Conservation (phyloP, 2,888 invertebrate species). For the Drosophila mimica region DNA sequence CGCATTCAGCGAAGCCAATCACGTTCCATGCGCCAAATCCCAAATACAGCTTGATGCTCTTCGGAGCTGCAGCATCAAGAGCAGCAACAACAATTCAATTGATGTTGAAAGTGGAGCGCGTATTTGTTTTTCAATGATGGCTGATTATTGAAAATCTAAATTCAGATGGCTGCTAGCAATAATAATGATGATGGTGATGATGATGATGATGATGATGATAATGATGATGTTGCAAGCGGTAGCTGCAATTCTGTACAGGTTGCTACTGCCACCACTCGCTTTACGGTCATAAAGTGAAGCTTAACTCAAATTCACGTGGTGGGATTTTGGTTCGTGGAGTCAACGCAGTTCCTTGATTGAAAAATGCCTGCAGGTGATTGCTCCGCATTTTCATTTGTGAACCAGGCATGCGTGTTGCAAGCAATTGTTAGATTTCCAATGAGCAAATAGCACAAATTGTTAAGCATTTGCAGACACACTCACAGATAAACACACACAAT, state of each 20-base stretch:
- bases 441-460: conserved; percentile 35
- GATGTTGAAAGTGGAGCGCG: conserved; percentile 67
- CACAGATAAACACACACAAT: conserved; percentile 1
- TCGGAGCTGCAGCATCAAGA: conserved; percentile 21
- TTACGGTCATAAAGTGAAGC: conserved; percentile 69
- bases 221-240: conserved; percentile 40
- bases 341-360: conserved; percentile 67
- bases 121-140: conserved; percentile 81
- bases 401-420: conserved; percentile 36
- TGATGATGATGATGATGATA: conserved; percentile 27
- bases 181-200: conserved; percentile 31
- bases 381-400: conserved; percentile 69
- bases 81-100: conserved; percentile 61
- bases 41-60: conserved; percentile 30
- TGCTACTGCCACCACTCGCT: conserved; percentile 17
- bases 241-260: conserved; percentile 35
- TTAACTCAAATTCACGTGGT: conserved; percentile 43
- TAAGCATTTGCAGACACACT: not conserved
- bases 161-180: conserved; percentile 58
- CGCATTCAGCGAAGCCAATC: conserved; percentile 72
- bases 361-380: conserved; percentile 77
- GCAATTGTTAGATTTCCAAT: conserved; percentile 42
- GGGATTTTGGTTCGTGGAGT: conserved; percentile 48
- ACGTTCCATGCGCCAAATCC: conserved; percentile 67
- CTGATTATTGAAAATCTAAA: conserved; percentile 80